Base-by-base conservation (phyloP, 2,113 vertebrate species). In the Apteryx owenii region DNA sequence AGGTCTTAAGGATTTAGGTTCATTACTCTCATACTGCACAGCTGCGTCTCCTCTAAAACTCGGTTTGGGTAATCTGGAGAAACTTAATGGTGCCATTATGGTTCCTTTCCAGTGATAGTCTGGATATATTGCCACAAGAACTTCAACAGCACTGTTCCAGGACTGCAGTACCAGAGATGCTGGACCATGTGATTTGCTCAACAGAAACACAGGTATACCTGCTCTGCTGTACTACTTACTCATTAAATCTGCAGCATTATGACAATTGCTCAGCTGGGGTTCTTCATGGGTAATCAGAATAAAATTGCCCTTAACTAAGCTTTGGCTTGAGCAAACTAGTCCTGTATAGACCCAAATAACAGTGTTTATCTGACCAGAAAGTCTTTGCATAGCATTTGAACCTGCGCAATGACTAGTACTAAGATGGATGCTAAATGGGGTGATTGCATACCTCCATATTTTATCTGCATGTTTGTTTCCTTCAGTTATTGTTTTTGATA, bases 131-230 rank as follows among this genome's bases (percentile, higher is more conserved):
- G 3, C 21, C 21, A 2, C 23, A 38, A 40, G 7, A 46, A 4
- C 50, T 31, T 48, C 26, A 65, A 11, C 12, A 79, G 1, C 8
- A 18, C 0, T 1, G 3, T 53, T 90, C 7, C 42, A 93, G 8
- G 4, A 31, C 40, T 76, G n/a, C 22, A 65, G 7, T 36, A 50
- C 4, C 26, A 9, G 5, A 69, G 2, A 8, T 10, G 17, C 2
- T 10, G 2, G 8, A 44, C 22, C 0, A 0, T 22, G 22, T 4
- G 16, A 28, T 46, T 89, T 12, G 0, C 12, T 69, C 26, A 33
- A 0, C 12, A 54, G 36, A 58, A 18, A 25, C 26, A 44, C 40
- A n/a, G 8, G 31, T 40, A 29, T 62, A 28, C 31, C 13, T 40
- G 5, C 2, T 75, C n/a, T 68, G 31, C 19, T 56, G 10, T 60